Conservation (phyloP, 2,888 invertebrate genomes). For the Biston stratarius region DNA sequence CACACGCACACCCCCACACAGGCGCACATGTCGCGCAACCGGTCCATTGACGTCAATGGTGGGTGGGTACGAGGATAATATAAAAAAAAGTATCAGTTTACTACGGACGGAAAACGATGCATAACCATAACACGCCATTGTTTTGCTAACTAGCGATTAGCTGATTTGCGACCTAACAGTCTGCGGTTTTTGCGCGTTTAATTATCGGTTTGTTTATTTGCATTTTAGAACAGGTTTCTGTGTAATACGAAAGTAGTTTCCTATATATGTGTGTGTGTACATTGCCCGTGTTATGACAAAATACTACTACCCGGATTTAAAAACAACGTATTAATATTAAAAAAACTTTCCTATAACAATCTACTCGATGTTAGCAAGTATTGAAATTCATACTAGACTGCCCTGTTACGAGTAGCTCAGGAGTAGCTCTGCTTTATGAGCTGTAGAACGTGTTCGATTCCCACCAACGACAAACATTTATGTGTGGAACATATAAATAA, state of each 20-base stretch:
- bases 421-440: too few relatives aligned
- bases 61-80: slow-evolving; percentile 69
- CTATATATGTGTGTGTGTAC: too few relatives aligned
- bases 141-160: slow-evolving; percentile 58
- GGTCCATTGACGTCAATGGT: slow-evolving; percentile 83
- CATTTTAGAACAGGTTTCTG: slow-evolving; percentile 3
- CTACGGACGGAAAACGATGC: slow-evolving; percentile 68
- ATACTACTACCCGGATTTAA: too few relatives aligned
- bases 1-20: slow-evolving; percentile 46
- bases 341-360: too few relatives aligned
- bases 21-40: slow-evolving; percentile 60
- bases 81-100: slow-evolving; percentile 83
- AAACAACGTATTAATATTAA: too few relatives aligned
- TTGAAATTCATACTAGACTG: too few relatives aligned
- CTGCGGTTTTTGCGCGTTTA: slow-evolving; percentile 30
- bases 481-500: too few relatives aligned
- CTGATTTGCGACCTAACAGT: slow-evolving; percentile 26
- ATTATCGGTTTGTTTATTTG: slow-evolving; percentile 20
- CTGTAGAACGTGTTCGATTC: too few relatives aligned
- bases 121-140: slow-evolving; percentile 75
- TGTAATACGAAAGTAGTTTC: background rate
- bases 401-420: too few relatives aligned
- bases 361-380: too few relatives aligned
- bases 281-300: too few relatives aligned
- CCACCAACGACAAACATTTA: too few relatives aligned